These are phyloP conservation scores for Ditula angustiorana DNA, from an alignment of 2,888 invertebrate species.

Conservation along the genomic window DNA sequence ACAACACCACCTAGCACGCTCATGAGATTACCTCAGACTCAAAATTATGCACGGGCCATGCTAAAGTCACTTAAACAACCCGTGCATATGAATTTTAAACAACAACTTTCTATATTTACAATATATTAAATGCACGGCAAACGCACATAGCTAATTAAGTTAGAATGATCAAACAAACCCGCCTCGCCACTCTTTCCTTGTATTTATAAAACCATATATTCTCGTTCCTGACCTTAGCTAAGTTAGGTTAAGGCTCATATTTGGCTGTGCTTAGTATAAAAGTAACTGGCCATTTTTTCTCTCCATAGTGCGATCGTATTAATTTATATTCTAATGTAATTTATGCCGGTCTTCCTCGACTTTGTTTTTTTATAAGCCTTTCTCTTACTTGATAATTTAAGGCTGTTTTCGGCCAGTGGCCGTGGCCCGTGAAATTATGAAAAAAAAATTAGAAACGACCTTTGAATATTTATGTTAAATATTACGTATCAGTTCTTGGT, in stretches of 20 bases:
- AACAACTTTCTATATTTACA: constrained; percentile 32
- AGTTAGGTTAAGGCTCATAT: not conserved
- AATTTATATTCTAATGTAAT: constrained; percentile 84
- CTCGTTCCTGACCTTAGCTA: not conserved
- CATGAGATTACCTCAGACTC: not conserved
- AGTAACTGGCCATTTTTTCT: constrained; percentile 56
- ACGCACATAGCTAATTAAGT: constrained; percentile 43
- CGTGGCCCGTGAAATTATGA: constrained; percentile 67
- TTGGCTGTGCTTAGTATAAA: constrained; percentile 13
- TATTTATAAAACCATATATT: constrained; percentile 28
- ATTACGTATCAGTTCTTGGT: constrained; percentile 12
- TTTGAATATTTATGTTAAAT: constrained; percentile 4
- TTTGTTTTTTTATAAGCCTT: constrained; percentile 61
- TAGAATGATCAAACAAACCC: constrained; percentile 45
- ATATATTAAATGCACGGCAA: constrained; percentile 37
- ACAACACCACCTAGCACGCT: not conserved
- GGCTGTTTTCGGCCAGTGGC: constrained; percentile 52
- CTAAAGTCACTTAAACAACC: not conserved
- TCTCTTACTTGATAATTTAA: constrained; percentile 52
- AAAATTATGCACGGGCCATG: not conserved
- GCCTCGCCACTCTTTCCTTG: constrained; percentile 27
- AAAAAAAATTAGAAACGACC: constrained; percentile 48
- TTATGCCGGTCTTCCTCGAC: constrained; percentile 67
- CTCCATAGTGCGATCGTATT: constrained; percentile 72
- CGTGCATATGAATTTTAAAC: constrained; percentile 31